Evolutionary conservation across 2,113 vertebrate genomes (phyloP).

Genomic region (Pluvianellus socialis): DNA sequence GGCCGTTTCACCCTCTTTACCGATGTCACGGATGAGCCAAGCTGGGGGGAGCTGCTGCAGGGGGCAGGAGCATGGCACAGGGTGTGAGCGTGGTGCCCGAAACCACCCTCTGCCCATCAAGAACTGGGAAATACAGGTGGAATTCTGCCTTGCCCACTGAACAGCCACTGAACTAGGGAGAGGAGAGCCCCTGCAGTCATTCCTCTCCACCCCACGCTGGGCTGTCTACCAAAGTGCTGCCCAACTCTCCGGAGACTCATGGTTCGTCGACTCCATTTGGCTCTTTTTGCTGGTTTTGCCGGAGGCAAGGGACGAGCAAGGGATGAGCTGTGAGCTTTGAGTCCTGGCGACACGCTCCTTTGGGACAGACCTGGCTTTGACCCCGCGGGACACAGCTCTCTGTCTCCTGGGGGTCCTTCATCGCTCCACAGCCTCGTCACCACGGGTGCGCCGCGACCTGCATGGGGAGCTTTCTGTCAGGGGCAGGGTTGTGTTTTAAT

Average conservation of each 20-base stretch:
- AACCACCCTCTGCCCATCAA: rapidly evolving
- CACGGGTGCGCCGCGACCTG: rapidly evolving
- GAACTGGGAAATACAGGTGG: not conserved
- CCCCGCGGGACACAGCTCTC: not conserved
- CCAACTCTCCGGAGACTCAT: not conserved
- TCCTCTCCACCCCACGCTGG: too few species aligned
- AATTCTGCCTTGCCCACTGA: not conserved
- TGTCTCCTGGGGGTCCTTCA: not conserved
- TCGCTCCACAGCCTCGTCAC: not conserved
- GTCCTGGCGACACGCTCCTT: not conserved
- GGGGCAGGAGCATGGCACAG: too few species aligned
- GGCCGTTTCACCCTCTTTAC: not conserved
- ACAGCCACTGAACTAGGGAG: not conserved
- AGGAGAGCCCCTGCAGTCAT: not conserved
- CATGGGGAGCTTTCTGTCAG: too few species aligned
- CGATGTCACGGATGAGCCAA: rapidly evolving
- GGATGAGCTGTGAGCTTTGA: rapidly evolving
- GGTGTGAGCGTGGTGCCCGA: rapidly evolving
- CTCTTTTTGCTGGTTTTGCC: not conserved
- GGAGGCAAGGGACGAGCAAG: not conserved
- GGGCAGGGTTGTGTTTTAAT: rapidly evolving
- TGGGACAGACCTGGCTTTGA: not conserved
- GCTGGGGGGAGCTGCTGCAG: too few species aligned
- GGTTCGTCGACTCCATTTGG: not conserved
- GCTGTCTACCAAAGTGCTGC: rapidly evolving